These are phyloP conservation scores for Pyrrhura leucotis DNA, from an alignment of 2,797 vertebrate species.

Conservation along the genomic window DNA sequence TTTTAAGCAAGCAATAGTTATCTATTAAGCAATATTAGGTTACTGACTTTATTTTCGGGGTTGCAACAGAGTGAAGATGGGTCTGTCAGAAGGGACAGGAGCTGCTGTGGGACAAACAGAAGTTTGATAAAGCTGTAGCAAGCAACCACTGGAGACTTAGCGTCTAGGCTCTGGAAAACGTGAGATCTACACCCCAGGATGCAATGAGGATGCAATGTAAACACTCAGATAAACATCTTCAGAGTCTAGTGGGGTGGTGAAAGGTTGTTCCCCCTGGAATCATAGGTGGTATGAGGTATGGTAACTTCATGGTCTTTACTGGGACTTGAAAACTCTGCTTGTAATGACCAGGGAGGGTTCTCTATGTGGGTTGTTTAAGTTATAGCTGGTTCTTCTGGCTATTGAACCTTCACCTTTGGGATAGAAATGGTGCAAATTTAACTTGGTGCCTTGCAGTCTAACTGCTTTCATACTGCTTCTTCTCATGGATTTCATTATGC, in stretches of 20 bases:
- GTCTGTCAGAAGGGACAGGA: background rate
- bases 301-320: background rate
- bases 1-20: accelerated
- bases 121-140: background rate
- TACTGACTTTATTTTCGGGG: background rate
- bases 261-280: accelerated
- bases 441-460: background rate
- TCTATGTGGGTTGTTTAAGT: accelerated
- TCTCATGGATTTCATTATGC: background rate
- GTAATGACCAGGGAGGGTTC: background rate
- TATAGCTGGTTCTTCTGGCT: background rate
- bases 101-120: background rate
- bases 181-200: background rate
- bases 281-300: accelerated
- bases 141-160: background rate
- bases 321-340: background rate
- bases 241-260: background rate
- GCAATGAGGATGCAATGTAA: accelerated
- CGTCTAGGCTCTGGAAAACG: background rate
- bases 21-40: background rate
- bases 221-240: background rate
- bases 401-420: background rate
- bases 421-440: background rate
- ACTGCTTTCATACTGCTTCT: background rate
- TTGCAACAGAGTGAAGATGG: background rate